Evolutionary conservation across 2,888 invertebrate species (phyloP).

Genomic region (Aethes cnicana): DNA sequence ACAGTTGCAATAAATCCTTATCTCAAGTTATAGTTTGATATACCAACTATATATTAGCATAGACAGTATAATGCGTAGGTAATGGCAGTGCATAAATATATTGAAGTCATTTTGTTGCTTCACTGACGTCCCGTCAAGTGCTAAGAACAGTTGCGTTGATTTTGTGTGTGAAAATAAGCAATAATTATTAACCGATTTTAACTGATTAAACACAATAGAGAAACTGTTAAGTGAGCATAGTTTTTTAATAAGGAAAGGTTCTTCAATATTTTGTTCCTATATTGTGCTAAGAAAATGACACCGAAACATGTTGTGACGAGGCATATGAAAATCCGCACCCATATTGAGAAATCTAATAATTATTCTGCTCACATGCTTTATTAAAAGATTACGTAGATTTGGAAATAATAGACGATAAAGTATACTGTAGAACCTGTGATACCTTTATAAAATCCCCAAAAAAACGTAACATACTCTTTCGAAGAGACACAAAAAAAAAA

Average conservation of each 20-base stretch:
- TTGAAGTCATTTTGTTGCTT: background rate
- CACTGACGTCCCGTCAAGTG: too few species aligned
- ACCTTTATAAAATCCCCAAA: too few species aligned
- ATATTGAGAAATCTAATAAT: background rate
- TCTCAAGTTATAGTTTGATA: background rate
- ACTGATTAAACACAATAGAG: background rate
- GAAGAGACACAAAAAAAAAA: conserved; percentile 30
- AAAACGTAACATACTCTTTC: too few species aligned
- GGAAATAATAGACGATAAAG: too few species aligned
- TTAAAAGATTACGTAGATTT: conserved; percentile 30
- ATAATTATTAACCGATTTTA: background rate
- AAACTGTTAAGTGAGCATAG: background rate
- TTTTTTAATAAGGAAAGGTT: background rate
- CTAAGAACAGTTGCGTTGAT: too few species aligned
- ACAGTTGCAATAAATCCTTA: background rate
- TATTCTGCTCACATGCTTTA: conserved; percentile 1
- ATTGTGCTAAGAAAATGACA: background rate
- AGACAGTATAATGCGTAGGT: background rate
- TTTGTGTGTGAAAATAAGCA: background rate
- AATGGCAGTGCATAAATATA: background rate
- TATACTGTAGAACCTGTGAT: too few species aligned
- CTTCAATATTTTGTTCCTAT: background rate
- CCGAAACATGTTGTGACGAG: background rate
- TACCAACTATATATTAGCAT: background rate
- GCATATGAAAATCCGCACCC: background rate